Conservation (phyloP, 2,797 vertebrate genomes). For the Antrozous pallidus region DNA sequence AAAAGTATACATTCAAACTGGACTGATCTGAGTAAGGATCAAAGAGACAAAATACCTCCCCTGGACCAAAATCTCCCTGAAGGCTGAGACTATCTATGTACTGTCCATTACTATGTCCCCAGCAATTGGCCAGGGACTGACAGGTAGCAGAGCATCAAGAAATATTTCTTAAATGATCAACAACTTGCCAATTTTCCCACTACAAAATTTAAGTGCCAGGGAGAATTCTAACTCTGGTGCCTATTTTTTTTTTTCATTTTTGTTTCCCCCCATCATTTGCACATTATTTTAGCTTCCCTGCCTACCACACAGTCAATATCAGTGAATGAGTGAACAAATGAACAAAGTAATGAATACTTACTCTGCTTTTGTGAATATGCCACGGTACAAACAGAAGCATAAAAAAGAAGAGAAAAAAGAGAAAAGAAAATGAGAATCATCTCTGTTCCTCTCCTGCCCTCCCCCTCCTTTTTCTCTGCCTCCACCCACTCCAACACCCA, state of each 20-base stretch:
- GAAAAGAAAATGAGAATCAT: not conserved
- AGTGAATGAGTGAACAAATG: not conserved
- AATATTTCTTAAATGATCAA: not conserved
- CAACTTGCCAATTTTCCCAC: not conserved
- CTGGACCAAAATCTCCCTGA: not conserved
- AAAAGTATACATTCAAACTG: not conserved
- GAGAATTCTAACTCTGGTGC: not conserved
- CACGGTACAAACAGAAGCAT: not conserved
- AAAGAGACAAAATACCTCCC: not conserved
- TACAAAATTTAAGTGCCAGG: not conserved
- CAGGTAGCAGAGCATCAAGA: not conserved
- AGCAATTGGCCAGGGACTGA: not conserved
- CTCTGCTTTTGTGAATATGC: not conserved
- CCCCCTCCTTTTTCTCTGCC: not conserved
- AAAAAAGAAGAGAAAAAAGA: not conserved
- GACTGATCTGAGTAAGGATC: not conserved
- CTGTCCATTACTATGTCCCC: not conserved
- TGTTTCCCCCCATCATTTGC: not conserved
- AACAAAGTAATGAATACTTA: not conserved
- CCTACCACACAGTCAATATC: not conserved
- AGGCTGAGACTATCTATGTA: not conserved
- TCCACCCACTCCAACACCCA: not conserved
- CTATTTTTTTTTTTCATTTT: too few species aligned
- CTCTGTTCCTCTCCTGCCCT: not conserved
- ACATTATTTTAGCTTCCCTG: not conserved